Evolutionary conservation across 2,113 vertebrate species (phyloP), one percentile per base, ranked within the genome.

Genomic region (Probosciger aterrimus): DNA sequence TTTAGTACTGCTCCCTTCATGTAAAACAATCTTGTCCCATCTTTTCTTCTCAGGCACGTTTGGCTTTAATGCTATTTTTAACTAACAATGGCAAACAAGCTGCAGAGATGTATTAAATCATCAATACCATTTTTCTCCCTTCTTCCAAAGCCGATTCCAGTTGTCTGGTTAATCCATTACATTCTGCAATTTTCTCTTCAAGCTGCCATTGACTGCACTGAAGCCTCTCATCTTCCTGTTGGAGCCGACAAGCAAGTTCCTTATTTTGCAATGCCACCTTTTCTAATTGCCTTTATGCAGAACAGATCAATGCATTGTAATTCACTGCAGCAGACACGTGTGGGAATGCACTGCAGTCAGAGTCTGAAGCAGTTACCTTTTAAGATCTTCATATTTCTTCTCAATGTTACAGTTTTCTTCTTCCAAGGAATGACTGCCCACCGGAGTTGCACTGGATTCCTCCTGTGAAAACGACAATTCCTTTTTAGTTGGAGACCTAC

Each of bases 121-220:
- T 82, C 52, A 64, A 53, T 97, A 99, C 99, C 98, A 98, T 98
- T 86, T 97, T 98, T 87, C 82, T 98, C 55, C 99, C 98, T 73
- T 99, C 98, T 37, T 98, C 97, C 82, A 99, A 64, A 64, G 98
- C 98, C 13, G 90, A 98, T 95, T 99, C 98, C 77, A 99, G 97
- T 95, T 99, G 98, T 86, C 97, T 97, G 82, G 87, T 92, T 90
- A 99, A 95, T 39, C 97, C 94, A 91, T 97, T 97, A 41, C 94
- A 98, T 67, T 98, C 98, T 13, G 95, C 92, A 14, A 97, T 98
- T 93, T 98, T 98, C 76, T 98, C 97, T 67, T 98, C 97, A 92
- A 99, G 98, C 82, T 98, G 97, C 53, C 94, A 69, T 94, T 98
- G 96, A 62, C 97, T 98, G 80, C 96, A 97, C 94, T 96, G 91